Evolutionary conservation across 1,140 invertebrate species (phyloP), one percentile per base, ranked within the genome.

Genomic region (Papilio aristodemus): DNA sequence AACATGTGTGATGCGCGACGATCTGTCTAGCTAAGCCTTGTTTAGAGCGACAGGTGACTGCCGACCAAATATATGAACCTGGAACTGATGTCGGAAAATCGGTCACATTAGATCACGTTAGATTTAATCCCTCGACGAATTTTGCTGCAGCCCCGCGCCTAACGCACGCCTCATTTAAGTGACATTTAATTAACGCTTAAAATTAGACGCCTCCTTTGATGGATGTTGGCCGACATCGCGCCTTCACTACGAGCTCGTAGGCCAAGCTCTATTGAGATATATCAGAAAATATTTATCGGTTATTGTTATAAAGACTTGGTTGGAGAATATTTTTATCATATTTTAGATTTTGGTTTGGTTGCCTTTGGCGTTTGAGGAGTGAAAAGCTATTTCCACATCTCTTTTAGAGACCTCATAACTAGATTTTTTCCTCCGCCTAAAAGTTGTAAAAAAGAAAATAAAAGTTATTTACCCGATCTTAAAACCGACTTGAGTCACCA

Each of bases 1-100:
- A 70, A 67, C 50, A 54, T 36, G 27, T 25, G 38, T 36, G 13
- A 11, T 54, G 43, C 67, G 22, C 71, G 17, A 22, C 38, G 32
- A 71, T 70, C 64, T 71, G 71, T 73, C 71, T 59, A 62, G 46
- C 46, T 76, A 70, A 76, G 68, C 70, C 71, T 73, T 76, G 69
- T 76, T 76, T 76, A 73, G 67, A 71, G 50, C 71, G 70, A 73
- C 71, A 73, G 67, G 71, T 71, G 69, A 73, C 63, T 70, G 39
- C 17, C 1, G 13, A 10, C 8, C 62, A 68, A 70, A 73, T 73
- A 71, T 63, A 71, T 68, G 58, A 60, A 69, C 69, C 67, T 73
- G 67, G 50, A 70, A 73, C 64, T 69, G 64, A 68, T 70, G 67
- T 22, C 46, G 46, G 46, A 2, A 73, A 67, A 59, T 71, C 72